Evolutionary conservation across 2,888 invertebrate genomes (phyloP).

Genomic region (Andrena fulva): DNA sequence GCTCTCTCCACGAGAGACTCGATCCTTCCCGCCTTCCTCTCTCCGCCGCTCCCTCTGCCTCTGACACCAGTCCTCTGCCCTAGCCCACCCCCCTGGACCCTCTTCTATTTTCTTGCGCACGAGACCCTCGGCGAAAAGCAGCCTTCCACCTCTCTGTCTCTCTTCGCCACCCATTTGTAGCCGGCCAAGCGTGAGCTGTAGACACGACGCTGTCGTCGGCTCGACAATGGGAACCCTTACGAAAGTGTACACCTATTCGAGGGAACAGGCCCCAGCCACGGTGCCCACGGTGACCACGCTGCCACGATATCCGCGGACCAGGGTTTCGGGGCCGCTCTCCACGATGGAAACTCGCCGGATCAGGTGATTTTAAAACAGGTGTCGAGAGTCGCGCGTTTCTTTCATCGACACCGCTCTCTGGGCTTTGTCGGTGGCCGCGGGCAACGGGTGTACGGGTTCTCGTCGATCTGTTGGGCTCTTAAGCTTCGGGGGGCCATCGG

Average conservation of each 20-base stretch:
- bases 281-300: constrained; percentile 37
- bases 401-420: constrained; percentile 31
- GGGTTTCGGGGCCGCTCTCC: constrained; percentile 15
- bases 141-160: background rate
- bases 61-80: constrained; percentile 10
- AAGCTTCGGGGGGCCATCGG: background rate
- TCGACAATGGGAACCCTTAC: constrained; percentile 67
- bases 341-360: constrained; percentile 29
- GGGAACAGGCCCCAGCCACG: constrained; percentile 38
- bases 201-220: constrained; percentile 71
- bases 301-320: constrained; percentile 40
- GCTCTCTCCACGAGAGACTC: background rate
- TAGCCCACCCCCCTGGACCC: constrained; percentile 12
- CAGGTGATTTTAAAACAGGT: constrained; percentile 53
- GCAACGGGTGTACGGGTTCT: background rate
- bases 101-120: constrained; percentile 45
- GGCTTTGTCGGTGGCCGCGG: constrained; percentile 3
- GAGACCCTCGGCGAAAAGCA: constrained; percentile 26
- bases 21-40: background rate
- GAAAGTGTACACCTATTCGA: constrained; percentile 62
- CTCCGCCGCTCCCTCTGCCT: background rate
- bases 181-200: constrained; percentile 74
- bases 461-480: constrained; percentile 3
- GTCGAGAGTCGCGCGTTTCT: constrained; percentile 45
- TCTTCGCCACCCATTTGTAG: constrained; percentile 56